phyloP scores from a whole-genome alignment of 2,888 invertebrate genomes.

The Drosophila neonasuta region DNA sequence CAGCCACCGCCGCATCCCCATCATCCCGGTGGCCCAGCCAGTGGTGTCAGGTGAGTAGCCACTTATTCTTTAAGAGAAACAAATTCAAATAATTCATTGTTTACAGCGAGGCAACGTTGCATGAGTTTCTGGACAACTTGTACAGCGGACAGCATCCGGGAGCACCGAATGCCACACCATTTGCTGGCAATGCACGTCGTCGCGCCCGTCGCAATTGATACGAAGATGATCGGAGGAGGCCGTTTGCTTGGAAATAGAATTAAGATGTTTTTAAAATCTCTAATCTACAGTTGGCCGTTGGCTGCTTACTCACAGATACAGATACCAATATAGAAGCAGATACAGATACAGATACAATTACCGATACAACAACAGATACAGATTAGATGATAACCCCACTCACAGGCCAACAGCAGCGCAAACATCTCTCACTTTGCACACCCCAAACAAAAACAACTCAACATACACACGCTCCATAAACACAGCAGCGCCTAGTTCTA shows the following conservation, averaged over 20 bases:
- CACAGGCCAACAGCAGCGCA: slow-evolving; percentile 12
- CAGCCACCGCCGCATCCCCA: slow-evolving; percentile 70
- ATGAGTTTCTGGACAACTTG: slow-evolving; percentile 82
- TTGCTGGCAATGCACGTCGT: slow-evolving; percentile 76
- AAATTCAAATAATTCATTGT: not conserved
- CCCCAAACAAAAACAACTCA: not conserved
- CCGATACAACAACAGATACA: slow-evolving; percentile 2
- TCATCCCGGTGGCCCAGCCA: slow-evolving; percentile 59
- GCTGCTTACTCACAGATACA: slow-evolving; percentile 52
- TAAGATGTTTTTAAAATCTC: slow-evolving; percentile 72
- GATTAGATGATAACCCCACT: slow-evolving; percentile 10
- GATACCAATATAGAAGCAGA: slow-evolving; percentile 8
- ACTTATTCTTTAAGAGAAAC: not conserved
- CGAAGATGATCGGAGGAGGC: slow-evolving; percentile 1
- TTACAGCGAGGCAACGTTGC: slow-evolving; percentile 80
- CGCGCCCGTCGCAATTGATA: slow-evolving; percentile 80
- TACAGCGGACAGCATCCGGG: slow-evolving; percentile 82
- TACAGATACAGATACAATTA: slow-evolving; percentile 1
- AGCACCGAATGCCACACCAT: slow-evolving; percentile 69
- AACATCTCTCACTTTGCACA: slow-evolving; percentile 4
- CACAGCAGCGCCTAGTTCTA: slow-evolving; percentile 8
- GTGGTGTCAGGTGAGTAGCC: slow-evolving; percentile 62
- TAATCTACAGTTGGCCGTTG: slow-evolving; percentile 53
- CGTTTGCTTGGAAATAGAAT: slow-evolving; percentile 27
- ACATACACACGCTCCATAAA: not conserved